A percentile compares a stretch with the other conserved stretches of the same genome.
These are phyloP conservation scores for Lordiphosa mommai DNA, from an alignment of 1,140 invertebrate species.

Conservation along the genomic window DNA sequence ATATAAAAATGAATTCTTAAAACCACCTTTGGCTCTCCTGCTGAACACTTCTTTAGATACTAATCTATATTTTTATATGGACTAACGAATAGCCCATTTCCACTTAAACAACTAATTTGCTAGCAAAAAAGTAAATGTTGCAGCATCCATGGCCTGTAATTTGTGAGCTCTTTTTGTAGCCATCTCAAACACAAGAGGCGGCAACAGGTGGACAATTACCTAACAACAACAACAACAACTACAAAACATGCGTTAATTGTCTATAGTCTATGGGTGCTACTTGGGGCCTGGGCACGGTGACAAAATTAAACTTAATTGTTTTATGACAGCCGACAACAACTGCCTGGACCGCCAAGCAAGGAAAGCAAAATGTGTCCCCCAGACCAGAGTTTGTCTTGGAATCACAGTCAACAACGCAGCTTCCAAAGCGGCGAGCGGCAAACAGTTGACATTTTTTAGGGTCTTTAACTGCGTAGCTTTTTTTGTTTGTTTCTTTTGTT, in stretches of 20 bases:
- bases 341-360: conserved; percentile 33
- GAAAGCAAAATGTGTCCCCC: conserved; percentile 19
- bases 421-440: conserved; percentile 40
- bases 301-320: conserved; percentile 78
- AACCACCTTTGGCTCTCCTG: too few species aligned
- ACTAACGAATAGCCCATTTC: not conserved
- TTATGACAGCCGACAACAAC: conserved; percentile 56
- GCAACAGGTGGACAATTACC: conserved; percentile 73
- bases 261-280: conserved; percentile 20
- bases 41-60: too few species aligned
- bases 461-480: conserved; percentile 65
- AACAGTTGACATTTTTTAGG: conserved; percentile 70
- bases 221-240: conserved; percentile 34
- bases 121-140: conserved; percentile 21
- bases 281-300: conserved; percentile 52
- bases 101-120: not conserved
- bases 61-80: too few species aligned
- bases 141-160: conserved; percentile 34
- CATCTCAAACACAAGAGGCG: conserved; percentile 44
- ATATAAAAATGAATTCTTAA: too few species aligned
- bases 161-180: not conserved
- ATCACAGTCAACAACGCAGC: conserved; percentile 14
- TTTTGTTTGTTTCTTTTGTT: conserved; percentile 15
- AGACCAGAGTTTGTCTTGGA: not conserved
- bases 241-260: conserved; percentile 67